phyloP scores from a whole-genome alignment of 2,797 vertebrate genomes.

The Acomys russatus region DNA sequence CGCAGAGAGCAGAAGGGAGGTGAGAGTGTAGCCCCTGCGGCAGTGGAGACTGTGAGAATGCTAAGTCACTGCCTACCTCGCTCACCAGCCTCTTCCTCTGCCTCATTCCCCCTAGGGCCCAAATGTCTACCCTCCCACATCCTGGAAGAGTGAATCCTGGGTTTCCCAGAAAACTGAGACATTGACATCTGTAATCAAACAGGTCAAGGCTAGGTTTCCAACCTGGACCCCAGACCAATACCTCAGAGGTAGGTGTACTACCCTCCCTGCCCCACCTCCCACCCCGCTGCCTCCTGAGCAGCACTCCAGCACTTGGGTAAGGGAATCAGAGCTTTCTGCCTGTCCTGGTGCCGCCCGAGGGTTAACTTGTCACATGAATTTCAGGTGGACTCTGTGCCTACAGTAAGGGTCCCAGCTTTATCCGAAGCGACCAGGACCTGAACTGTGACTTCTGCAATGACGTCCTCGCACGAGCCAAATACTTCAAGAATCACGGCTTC shows the following conservation, averaged over 20 bases:
- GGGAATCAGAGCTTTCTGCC: not conserved
- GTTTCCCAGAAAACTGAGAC: constrained; percentile 81
- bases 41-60: not conserved
- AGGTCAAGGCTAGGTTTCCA: constrained; percentile 85
- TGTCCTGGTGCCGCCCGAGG: not conserved
- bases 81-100: not conserved
- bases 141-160: constrained; percentile 86
- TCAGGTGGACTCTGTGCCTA: constrained; percentile 87
- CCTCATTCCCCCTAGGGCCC: constrained; percentile 27
- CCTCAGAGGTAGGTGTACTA: constrained; percentile 85
- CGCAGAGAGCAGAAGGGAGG: not conserved
- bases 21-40: not conserved
- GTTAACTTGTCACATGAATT: constrained; percentile 57
- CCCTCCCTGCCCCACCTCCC: no score
- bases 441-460: constrained; percentile 84
- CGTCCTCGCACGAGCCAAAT: constrained; percentile 82
- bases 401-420: not conserved
- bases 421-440: constrained; percentile 76
- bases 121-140: not conserved
- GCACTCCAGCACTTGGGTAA: not conserved
- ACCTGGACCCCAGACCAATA: constrained; percentile 83
- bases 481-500: constrained; percentile 79
- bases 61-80: rapidly evolving
- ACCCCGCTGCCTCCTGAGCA: not conserved
- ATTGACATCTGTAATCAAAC: constrained; percentile 83